Evolutionary conservation across 2,797 vertebrate genomes (phyloP), one percentile per base, ranked within the genome.

Genomic region (Malurus leucopterus): DNA sequence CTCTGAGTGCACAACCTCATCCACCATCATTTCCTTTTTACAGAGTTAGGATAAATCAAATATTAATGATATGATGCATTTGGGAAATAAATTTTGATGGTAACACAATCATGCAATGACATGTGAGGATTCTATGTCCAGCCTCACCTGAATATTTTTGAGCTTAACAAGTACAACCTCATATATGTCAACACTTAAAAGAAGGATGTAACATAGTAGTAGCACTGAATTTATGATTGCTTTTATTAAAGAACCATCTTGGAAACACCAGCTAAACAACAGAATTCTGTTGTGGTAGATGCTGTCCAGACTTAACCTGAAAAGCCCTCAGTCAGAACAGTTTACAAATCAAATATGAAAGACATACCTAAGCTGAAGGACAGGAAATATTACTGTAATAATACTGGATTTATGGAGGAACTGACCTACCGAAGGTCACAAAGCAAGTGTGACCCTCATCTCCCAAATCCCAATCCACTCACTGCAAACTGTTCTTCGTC

Each of bases 321-420:
- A 65, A 84, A 93, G 67, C 71, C 85, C 71, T 67, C 26, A 53
- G 59, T 87, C 92, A 84, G 82, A 94, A 85, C 84, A 89, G 85
- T 92, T 94, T 89, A 95, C 92, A 94, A 93, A 93, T 85, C 90
- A 95, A 93, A 91, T 68, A 92, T 6, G 2, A 59, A 90, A 92
- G 82, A 81, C 61, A 47, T 68, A 73, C 7, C n/a, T 57, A 86
- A 81, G 87, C 72, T 71, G 80, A 89, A 88, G 89, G 83, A 79
- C 57, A 73, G 89, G 85, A 95, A 93, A 87, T 88, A 94, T 89
- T 93, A 93, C 83, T 81, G 87, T 82, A 87, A 86, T 93, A 91
- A 94, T n/a, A 51, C 73, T 88, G 90, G 90, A 95, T 89, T 87
- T 91, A 93, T 70, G 77, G 64, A 84, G 57, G 77, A 89, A 94